Evolutionary conservation across 1,140 invertebrate genomes (phyloP), one percentile per base, ranked within the genome.

Genomic region (Caerostris extrusa): DNA sequence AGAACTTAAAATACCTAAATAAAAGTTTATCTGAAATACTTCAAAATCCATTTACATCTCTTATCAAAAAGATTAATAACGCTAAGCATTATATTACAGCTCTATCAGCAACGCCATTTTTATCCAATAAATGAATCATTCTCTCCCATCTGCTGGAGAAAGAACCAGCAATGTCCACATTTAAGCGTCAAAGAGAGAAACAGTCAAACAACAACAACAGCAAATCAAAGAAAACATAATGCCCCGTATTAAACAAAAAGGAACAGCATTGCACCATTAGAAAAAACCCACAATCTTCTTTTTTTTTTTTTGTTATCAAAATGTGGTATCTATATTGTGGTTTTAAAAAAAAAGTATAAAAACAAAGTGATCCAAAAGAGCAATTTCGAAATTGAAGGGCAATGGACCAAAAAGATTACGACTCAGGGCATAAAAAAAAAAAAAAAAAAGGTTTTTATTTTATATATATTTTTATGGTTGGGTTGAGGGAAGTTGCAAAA

Each of bases 341-440:
- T 77, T 77, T 77, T 77, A 77, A 77, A 77, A 19, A 77, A 77
- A 77, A 34, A 77, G 53, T 50, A 77, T 34, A 34, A 77, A 77
- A 77, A 77, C 71, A 77, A 77, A 77, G 12, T 53, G 71, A 77
- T 77, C 50, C 71, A 77, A 77, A 77, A 77, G 71, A 77, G 71
- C 71, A 77, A 77, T 77, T 77, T 77, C 71, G 50, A 77, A 77
- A 77, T 77, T 77, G 71, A 77, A 12, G 71, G 71, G 34, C 71
- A 77, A 77, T 77, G 71, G 71, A 77, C 34, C 71, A 77, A 77
- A n/a, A 50, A 77, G 71, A 77, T 77, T 77, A 77, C 71, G 71
- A 77, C 71, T 34, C 71, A 53, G 71, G 71, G 71, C 53, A 77
- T 53, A 77, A 77, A 77, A 34, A 77, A 34, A 34, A 34, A 34